phyloP scores from a whole-genome alignment of 1,140 invertebrate genomes.

The Himalopsyche phryganea region DNA sequence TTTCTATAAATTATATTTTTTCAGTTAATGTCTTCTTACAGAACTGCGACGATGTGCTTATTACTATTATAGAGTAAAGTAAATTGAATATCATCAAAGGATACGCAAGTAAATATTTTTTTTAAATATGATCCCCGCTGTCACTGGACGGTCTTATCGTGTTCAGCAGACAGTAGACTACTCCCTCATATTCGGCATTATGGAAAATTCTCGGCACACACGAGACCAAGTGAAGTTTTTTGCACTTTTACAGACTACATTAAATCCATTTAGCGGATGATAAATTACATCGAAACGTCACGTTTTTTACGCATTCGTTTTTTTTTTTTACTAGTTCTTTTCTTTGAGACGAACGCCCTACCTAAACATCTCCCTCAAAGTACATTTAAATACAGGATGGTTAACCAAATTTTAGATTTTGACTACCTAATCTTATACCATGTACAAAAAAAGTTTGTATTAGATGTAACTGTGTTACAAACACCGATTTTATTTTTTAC shows the following conservation, averaged over 20 bases:
- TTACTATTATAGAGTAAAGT: too few species aligned
- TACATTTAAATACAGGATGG: background rate
- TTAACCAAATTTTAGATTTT: too few species aligned
- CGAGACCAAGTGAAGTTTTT: conserved; percentile 29
- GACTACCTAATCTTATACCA: too few species aligned
- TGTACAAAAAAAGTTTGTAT: too few species aligned
- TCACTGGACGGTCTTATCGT: too few species aligned
- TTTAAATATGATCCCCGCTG: background rate
- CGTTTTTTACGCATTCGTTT: conserved; percentile 25
- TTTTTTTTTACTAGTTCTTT: conserved; percentile 1
- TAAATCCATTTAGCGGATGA: conserved; percentile 36
- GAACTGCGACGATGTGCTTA: too few species aligned
- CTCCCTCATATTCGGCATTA: conserved; percentile 16
- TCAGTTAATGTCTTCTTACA: too few species aligned
- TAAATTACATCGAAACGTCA: conserved; percentile 31
- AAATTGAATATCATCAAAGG: too few species aligned
- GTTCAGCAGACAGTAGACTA: background rate
- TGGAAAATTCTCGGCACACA: conserved; percentile 29
- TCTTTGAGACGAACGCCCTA: conserved; percentile 6
- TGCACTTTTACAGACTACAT: conserved; percentile 36
- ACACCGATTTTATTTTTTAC: too few species aligned
- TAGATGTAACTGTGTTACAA: too few species aligned
- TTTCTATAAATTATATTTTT: too few species aligned
- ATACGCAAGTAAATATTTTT: too few species aligned
- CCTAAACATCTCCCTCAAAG: conserved; percentile 4